Conservation (phyloP, 2,797 vertebrate species). For the Danio albolineatus region DNA sequence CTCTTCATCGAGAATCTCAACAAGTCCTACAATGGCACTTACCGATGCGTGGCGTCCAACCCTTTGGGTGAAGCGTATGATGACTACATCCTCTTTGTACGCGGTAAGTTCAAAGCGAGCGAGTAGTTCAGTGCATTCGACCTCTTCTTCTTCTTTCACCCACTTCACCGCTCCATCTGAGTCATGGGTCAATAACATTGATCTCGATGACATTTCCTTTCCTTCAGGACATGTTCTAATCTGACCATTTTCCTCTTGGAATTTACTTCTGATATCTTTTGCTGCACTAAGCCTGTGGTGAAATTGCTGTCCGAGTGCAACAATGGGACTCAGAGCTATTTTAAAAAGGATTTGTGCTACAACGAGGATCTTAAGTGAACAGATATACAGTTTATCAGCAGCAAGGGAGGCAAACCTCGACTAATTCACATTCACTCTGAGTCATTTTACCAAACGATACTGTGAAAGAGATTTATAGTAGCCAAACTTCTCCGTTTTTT, state of each 20-base stretch:
- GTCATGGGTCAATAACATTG: slow-evolving; percentile 65
- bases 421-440: slow-evolving; percentile 18
- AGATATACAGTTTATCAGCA: slow-evolving; percentile 55
- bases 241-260: slow-evolving; percentile 68
- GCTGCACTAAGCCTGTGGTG: slow-evolving; percentile 66
- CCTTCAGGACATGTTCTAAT: slow-evolving; percentile 68
- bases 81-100: slow-evolving; percentile 89
- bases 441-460: slow-evolving; percentile 45
- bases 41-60: slow-evolving; percentile 88
- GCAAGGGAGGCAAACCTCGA: slow-evolving; percentile 23
- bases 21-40: slow-evolving; percentile 90
- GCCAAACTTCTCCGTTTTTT: background rate
- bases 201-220: slow-evolving; percentile 72
- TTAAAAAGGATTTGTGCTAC: slow-evolving; percentile 59
- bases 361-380: slow-evolving; percentile 52
- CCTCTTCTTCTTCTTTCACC: slow-evolving; percentile 43
- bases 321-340: slow-evolving; percentile 65
- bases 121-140: slow-evolving; percentile 28
- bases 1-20: slow-evolving; percentile 88
- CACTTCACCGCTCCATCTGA: slow-evolving; percentile 66
- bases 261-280: slow-evolving; percentile 70
- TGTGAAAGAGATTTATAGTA: slow-evolving; percentile 33
- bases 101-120: slow-evolving; percentile 77
- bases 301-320: slow-evolving; percentile 73
- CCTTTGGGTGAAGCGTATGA: slow-evolving; percentile 84